A percentile compares a stretch with the other conserved stretches of the same genome.
Evolutionary conservation across 2,113 vertebrate genomes (phyloP).

Genomic region (Naja naja): DNA sequence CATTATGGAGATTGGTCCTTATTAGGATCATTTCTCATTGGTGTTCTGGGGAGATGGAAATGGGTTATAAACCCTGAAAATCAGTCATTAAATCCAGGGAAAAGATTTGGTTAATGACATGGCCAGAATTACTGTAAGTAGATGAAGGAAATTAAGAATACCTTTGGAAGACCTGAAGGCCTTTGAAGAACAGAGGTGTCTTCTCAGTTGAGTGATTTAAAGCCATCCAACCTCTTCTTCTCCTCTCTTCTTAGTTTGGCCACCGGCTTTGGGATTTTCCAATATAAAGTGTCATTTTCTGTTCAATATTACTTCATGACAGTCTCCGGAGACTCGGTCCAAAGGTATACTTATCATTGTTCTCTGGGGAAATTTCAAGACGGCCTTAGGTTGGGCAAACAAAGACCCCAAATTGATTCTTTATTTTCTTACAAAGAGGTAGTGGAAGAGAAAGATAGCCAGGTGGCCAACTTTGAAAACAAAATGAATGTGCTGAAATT

Average conservation of each 20-base stretch:
- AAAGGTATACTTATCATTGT: neutral
- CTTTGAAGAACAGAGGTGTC: neutral
- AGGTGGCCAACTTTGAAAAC: neutral
- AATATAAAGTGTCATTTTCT: conserved; percentile 25
- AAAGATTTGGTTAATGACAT: neutral
- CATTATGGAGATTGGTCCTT: neutral
- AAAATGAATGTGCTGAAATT: neutral
- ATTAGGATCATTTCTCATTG: neutral
- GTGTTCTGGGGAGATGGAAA: neutral
- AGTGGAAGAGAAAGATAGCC: neutral
- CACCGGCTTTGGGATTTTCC: conserved; percentile 21
- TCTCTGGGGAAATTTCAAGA: conserved; percentile 26
- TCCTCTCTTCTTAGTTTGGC: neutral
- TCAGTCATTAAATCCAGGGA: neutral
- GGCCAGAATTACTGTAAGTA: neutral
- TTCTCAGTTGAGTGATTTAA: neutral
- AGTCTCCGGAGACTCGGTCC: neutral
- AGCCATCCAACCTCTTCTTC: neutral
- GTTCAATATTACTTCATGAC: conserved; percentile 17
- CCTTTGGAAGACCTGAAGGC: neutral
- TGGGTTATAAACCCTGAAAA: neutral
- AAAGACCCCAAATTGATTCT: neutral
- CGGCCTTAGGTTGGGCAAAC: neutral
- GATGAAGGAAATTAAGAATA: neutral
- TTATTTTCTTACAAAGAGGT: neutral